phyloP scores from a whole-genome alignment of 2,888 invertebrate species.

The Pteria penguin region DNA sequence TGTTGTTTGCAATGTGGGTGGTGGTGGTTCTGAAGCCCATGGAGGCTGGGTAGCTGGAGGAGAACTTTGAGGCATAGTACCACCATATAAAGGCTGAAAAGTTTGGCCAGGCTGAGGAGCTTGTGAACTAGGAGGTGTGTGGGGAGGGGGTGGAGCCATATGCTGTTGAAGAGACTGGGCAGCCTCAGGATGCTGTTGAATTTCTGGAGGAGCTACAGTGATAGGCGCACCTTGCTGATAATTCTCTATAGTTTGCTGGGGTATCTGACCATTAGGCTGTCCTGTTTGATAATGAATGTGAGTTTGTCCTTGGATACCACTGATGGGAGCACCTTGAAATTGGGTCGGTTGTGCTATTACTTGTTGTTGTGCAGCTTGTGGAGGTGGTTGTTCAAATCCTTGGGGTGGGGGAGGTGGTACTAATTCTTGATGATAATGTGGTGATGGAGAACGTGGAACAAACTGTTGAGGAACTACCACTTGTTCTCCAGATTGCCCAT shows the following conservation, averaged over 20 bases:
- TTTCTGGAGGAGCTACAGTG: constrained; percentile 13
- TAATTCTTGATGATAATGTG: constrained; percentile 10
- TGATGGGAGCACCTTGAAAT: constrained; percentile 34
- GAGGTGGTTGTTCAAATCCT: constrained; percentile 2
- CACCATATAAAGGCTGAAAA: constrained; percentile 32
- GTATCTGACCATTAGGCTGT: constrained; percentile 15
- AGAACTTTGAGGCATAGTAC: constrained; percentile 18
- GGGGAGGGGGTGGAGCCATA: constrained; percentile 24
- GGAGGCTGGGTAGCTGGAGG: constrained; percentile 26
- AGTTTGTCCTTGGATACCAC: constrained; percentile 33
- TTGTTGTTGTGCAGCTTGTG: constrained; percentile 32
- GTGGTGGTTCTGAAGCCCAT: neutral
- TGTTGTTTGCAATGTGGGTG: constrained; percentile 2
- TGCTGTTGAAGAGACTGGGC: constrained; percentile 13
- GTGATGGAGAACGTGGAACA: neutral
- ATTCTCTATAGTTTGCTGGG: constrained; percentile 7
- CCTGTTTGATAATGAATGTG: constrained; percentile 12
- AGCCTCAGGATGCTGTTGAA: neutral
- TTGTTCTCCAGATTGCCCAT: constrained; percentile 28
- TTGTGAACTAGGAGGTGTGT: constrained; percentile 16
- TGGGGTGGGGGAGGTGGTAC: constrained; percentile 7
- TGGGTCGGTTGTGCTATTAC: constrained; percentile 33
- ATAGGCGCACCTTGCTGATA: constrained; percentile 13
- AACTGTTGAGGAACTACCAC: constrained; percentile 1
- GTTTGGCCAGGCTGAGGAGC: constrained; percentile 18